Evolutionary conservation across 2,797 vertebrate genomes (phyloP), one percentile per base, ranked within the genome.

Genomic region (Astyanax mexicanus): DNA sequence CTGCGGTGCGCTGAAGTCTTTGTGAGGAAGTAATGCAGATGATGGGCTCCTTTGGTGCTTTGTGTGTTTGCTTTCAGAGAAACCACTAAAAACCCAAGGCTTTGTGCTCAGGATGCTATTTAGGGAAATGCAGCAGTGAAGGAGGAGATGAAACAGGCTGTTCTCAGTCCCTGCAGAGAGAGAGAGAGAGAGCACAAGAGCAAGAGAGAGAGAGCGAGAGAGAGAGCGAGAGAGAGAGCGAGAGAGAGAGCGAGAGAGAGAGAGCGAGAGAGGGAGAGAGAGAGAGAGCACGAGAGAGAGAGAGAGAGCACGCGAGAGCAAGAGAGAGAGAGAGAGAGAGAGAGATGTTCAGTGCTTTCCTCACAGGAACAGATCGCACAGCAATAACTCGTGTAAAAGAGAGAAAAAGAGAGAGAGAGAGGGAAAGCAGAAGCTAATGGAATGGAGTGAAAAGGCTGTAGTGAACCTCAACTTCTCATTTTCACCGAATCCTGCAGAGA

Each of bases 91-190:
- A 71, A 80, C 45, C 15, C 13, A 37, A 62, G 21, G 37, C 35
- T 76, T 71, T 25, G 47, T 73, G 74, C n/a, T 81, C 40, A 6
- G 25, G 15, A 40, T 67, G 61, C 60, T 80, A 74, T 84, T 82
- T 80, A 15, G 69, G 72, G 68, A 78, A 57, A 58, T 61, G 69
- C 45, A 61, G 49, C 72, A 57, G 71, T 55, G 29, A 51, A 55
- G 44, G 51, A 55, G 44, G 38, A 72, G 77, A 75, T 75, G 68
- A 79, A 80, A 72, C 54, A 5, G 49, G 10, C 57, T 70, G 71
- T 70, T 71, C 35, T n/a, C n/a, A n/a, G n/a, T n/a, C n/a, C n/a
- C n/a, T n/a, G n/a, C n/a, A 25, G 65, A 29, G 23, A 42, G 57
- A 25, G 54, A 32, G 54, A 32, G 12, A 57, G 29, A 29, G n/a